Evolutionary conservation across 2,113 vertebrate genomes (phyloP), one percentile per base, ranked within the genome.

Genomic region (Saimiri boliviensis): DNA sequence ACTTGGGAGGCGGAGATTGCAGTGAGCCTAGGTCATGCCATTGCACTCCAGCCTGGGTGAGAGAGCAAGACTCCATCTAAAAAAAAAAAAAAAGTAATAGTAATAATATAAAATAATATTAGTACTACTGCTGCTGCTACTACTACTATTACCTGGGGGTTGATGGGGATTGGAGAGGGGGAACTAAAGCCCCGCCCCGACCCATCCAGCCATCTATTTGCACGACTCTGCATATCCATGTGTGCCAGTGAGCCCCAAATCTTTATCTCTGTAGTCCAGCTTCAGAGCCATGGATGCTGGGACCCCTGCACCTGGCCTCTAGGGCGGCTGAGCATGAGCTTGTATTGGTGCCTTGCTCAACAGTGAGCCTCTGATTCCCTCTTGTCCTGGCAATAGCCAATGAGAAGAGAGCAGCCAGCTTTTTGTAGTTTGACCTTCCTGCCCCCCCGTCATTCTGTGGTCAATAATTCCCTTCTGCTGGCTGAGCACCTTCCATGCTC

Each of bases 381-480:
- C 66, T 90, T 13, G 3, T 76, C 37, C 66, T 54, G 30, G 37
- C 37, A 32, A 17, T 27, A 16, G 23, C 45, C n/a, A 21, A 11
- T 40, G 21, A 73, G 56, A 76, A 35, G 83, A 27, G 37, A 96
- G 9, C 83, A 71, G 25, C 21, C 16, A 3, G 66, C 86, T 58
- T 45, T 81, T 79, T 90, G 81, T 54, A 54, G 35, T 86, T 37
- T 49, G 54, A 90, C 94, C 52, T 95, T 86, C 63, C 60, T 71
- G 35, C 66, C 16, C 63, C 84, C 84, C 73, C 87, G n/a, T 56
- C 52, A 21, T 81, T 77, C 82, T n/a, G 19, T 94, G 79, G 42
- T 84, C 70, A 25, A 21, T 83, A n/a, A 92, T 86, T 88, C 60
- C 77, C 93, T 86, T 83, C 82, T 91, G 70, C 42, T 74, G 91